These are phyloP conservation scores for Pygmarrhopalites habei DNA, from an alignment of 1,140 invertebrate species.

Conservation along the genomic window DNA sequence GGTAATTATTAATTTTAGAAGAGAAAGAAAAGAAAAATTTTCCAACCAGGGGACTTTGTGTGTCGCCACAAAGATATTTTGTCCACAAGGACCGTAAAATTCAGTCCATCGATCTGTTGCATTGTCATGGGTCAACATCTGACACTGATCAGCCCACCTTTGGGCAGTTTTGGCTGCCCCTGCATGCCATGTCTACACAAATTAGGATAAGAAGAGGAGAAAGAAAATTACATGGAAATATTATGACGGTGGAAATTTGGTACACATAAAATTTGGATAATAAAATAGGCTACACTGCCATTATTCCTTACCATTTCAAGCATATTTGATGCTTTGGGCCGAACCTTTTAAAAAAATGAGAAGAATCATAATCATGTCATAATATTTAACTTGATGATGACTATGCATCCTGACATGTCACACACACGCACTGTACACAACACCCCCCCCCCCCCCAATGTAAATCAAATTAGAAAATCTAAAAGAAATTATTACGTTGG, in stretches of 20 bases:
- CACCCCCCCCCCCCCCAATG: too few relatives aligned
- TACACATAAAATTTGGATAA: not conserved
- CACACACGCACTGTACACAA: too few relatives aligned
- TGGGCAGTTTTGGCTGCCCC: constrained; percentile 62
- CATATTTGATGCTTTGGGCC: constrained; percentile 70
- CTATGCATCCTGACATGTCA: too few relatives aligned
- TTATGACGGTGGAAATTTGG: too few relatives aligned
- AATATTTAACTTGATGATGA: too few relatives aligned
- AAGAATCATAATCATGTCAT: too few relatives aligned
- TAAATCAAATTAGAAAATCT: too few relatives aligned
- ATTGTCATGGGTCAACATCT: constrained; percentile 62
- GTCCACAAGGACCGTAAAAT: constrained; percentile 64
- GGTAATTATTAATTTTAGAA: too few relatives aligned
- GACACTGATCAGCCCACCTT: constrained; percentile 63
- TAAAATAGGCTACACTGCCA: not conserved
- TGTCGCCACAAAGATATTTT: constrained; percentile 75
- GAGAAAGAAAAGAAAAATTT: constrained; percentile 1
- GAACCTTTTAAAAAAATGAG: too few relatives aligned
- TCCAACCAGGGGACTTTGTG: constrained; percentile 70
- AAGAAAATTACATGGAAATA: not conserved
- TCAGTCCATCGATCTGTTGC: constrained; percentile 57
- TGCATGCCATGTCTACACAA: constrained; percentile 60
- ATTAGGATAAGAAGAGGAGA: not conserved
- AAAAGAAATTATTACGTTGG: too few relatives aligned
- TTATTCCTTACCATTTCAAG: constrained; percentile 59